A percentile compares a stretch with the other conserved stretches of the same genome.
These are phyloP conservation scores for Drosophila lini DNA, from an alignment of 1,140 invertebrate genomes.

Conservation along the genomic window DNA sequence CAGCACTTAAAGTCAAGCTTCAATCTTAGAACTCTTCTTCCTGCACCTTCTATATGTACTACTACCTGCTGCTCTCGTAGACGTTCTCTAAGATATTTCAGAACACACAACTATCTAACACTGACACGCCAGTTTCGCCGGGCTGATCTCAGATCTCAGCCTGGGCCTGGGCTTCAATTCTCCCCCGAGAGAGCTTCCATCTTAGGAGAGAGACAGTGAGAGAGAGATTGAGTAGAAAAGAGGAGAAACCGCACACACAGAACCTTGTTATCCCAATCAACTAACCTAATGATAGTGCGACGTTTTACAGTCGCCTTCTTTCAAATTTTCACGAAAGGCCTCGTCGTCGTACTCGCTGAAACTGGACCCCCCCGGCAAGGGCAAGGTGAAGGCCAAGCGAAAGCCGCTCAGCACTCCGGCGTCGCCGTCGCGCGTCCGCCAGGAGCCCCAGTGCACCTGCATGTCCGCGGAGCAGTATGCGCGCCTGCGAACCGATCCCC, in stretches of 20 bases:
- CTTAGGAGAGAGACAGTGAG: conserved; percentile 13
- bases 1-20: conserved; percentile 47
- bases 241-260: conserved; percentile 84
- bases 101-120: conserved; percentile 36
- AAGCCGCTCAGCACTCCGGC: conserved; percentile 97
- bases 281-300: conserved; percentile 86
- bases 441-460: conserved; percentile 96
- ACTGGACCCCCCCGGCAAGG: conserved; percentile 94
- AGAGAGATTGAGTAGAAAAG: conserved; percentile 27
- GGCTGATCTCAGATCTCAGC: background rate
- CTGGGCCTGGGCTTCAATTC: conserved; percentile 11
- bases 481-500: conserved; percentile 93
- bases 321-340: conserved; percentile 98
- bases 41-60: conserved; percentile 27
- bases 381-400: conserved; percentile 92
- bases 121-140: conserved; percentile 26
- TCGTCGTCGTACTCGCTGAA: conserved; percentile 98
- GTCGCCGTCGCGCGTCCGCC: conserved; percentile 92
- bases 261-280: conserved; percentile 85
- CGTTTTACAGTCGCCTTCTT: conserved; percentile 96
- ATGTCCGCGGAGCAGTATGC: conserved; percentile 97
- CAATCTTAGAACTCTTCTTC: conserved; percentile 28
- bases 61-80: conserved; percentile 21
- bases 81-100: conserved; percentile 36
- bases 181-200: conserved; percentile 13